Percentiles rank a stretch among this genome's conserved stretches.
Evolutionary conservation across 2,888 invertebrate genomes (phyloP).

Genomic region (Euproctis similis): DNA sequence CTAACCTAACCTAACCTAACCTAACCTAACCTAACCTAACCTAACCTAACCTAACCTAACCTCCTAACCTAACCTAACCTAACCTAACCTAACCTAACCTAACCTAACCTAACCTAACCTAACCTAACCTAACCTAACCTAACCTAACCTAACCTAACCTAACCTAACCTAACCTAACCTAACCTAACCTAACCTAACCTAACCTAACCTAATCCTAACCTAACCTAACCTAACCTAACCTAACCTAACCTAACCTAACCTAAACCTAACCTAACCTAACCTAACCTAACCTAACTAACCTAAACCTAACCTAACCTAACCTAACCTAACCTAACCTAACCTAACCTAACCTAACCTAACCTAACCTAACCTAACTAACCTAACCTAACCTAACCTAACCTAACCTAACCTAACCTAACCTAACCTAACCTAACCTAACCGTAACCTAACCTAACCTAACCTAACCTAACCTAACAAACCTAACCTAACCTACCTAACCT

Average conservation of each 20-base stretch:
- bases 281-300: no score
- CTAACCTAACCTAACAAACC: conserved; percentile 15
- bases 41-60: no score
- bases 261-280: no score
- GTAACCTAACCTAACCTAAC: conserved; percentile 17
- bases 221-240: conserved; percentile 14
- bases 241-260: conserved; percentile 14
- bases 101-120: conserved; percentile 3
- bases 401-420: conserved; percentile 13
- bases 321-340: conserved; percentile 11
- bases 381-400: conserved; percentile 14
- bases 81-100: conserved; percentile 3
- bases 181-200: conserved; percentile 4
- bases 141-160: conserved; percentile 1
- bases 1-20: conserved; percentile 3
- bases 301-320: conserved; percentile 11
- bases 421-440: no score
- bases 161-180: neutral
- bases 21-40: conserved; percentile 3
- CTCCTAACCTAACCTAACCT: no score
- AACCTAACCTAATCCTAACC: no score
- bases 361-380: conserved; percentile 15
- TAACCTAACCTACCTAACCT: conserved; percentile 15
- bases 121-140: conserved; percentile 3
- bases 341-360: conserved; percentile 10